Base-by-base conservation (phyloP, 2,888 invertebrate species). In the Lagria hirta region DNA sequence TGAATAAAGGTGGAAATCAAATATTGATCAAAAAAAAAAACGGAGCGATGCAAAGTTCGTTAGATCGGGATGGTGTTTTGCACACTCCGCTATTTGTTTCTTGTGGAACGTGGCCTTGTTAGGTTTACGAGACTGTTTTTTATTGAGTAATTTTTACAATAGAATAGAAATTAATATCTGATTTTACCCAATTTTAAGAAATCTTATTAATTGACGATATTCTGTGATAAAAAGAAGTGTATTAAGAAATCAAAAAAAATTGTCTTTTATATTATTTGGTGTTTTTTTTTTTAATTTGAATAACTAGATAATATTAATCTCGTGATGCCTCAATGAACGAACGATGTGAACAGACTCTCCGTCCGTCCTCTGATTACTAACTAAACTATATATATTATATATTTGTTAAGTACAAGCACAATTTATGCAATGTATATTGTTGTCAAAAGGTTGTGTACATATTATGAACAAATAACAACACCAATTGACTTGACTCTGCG, bases 391-490 rank as follows among this genome's bases (percentile, higher is more conserved):
- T 49, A 54, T 26, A 47, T 49, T 29, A 41, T 37, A 46, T 45
- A 51, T 44, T 38, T 29, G 22, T 47, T 43, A 50, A 51, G 51
- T 32, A 34, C 49, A 38, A 57, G 59, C 60, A 60, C 59, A 59
- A 59, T 58, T 55, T 57, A 57, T 48, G 49, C 53, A 56, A 26
- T 49, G 52, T 57, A 57, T 56, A 58, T 57, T 55, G 49, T 51
- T 59, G 54, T 57, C 53, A 49, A 56, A 55, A 55, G 59, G 56
- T 60, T 61, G 58, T 60, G 58, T 60, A 56, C 51, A 46, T 45
- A 45, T 23, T 30, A 60, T 53, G 54, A 57, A 57, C 34, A 49
- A 52, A 48, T 57, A 56, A 58, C 54, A 51, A 41, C 36, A 36
- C 35, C n/a, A 33, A 27, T 40, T 28, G 12, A 12, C 15, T 36